Evolutionary conservation across 2,113 vertebrate genomes (phyloP).

Genomic region (Python bivittatus): DNA sequence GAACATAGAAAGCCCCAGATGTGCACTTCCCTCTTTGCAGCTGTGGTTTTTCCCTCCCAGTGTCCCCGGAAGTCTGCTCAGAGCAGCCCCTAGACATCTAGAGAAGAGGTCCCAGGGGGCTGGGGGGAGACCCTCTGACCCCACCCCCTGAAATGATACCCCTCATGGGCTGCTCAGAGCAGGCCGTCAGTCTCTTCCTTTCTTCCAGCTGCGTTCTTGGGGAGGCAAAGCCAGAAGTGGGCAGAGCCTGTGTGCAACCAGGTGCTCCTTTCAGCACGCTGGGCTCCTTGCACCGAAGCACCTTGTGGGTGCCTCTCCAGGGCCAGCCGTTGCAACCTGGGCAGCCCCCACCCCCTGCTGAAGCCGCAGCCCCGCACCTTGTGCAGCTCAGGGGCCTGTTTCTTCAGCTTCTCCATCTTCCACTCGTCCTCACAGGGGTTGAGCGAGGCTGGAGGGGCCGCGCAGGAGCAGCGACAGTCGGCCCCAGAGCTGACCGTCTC

Average conservation of each 20-base stretch:
- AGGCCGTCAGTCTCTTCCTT: background rate
- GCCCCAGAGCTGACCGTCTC: constrained; percentile 93
- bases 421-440: constrained; percentile 97
- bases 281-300: too few species aligned
- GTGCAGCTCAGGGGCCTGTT: constrained; percentile 90
- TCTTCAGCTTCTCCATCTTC: constrained; percentile 97
- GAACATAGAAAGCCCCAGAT: too few species aligned
- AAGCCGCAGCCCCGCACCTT: constrained; percentile 76
- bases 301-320: background rate
- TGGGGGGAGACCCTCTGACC: too few species aligned
- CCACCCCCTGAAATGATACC: background rate
- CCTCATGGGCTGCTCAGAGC: background rate
- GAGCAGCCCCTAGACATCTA: background rate
- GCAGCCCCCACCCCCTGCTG: background rate
- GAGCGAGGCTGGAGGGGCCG: constrained; percentile 90
- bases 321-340: too few species aligned
- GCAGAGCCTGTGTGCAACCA: too few species aligned
- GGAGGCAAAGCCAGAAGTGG: too few species aligned
- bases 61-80: background rate
- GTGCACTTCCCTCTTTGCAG: too few species aligned
- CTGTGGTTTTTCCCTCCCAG: background rate
- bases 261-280: background rate
- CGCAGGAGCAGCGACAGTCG: constrained; percentile 94
- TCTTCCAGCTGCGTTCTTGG: background rate
- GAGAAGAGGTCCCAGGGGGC: background rate